Evolutionary conservation across 2,888 invertebrate species (phyloP), one percentile per base, ranked within the genome.

Genomic region (Brassicogethes aeneus): DNA sequence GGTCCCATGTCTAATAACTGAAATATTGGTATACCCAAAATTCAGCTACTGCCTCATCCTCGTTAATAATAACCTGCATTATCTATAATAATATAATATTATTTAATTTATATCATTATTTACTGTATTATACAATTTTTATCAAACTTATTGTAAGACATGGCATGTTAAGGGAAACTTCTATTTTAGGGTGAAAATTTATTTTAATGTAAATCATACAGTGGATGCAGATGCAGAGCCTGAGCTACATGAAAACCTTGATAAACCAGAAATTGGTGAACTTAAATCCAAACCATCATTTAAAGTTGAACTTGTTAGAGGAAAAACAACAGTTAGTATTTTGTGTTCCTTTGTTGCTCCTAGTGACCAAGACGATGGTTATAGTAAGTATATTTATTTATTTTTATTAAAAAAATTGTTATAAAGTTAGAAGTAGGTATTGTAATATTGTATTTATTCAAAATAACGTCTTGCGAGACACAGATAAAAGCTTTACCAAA

Each of bases 141-240:
- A n/a, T n/a, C n/a, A n/a, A n/a, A n/a, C n/a, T n/a, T n/a, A n/a
- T n/a, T n/a, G n/a, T n/a, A n/a, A n/a, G n/a, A n/a, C n/a, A n/a
- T n/a, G n/a, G n/a, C n/a, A n/a, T n/a, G n/a, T n/a, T n/a, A n/a
- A n/a, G n/a, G n/a, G n/a, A n/a, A n/a, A n/a, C n/a, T n/a, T n/a
- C n/a, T n/a, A n/a, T n/a, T 68, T 16, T 57, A 87, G 86, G 47
- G 76, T 92, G 46, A 76, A 74, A 37, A 77, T 96, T 34, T 82
- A 77, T 41, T 87, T 95, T 66, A 95, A 94, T 64, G 86, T 97
- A 0, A 97, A 96, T 66, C 92, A 95, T 68, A 88, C 93, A 0
- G 94, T 96, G 0, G 92, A 94, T 62, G 75, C 88, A 1, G 89
- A 89, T 38, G 60, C 76, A 2, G 84, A 82, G 36, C 76, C 82